phyloP scores from a whole-genome alignment of 1,140 invertebrate species.

The Drosophila nannoptera region DNA sequence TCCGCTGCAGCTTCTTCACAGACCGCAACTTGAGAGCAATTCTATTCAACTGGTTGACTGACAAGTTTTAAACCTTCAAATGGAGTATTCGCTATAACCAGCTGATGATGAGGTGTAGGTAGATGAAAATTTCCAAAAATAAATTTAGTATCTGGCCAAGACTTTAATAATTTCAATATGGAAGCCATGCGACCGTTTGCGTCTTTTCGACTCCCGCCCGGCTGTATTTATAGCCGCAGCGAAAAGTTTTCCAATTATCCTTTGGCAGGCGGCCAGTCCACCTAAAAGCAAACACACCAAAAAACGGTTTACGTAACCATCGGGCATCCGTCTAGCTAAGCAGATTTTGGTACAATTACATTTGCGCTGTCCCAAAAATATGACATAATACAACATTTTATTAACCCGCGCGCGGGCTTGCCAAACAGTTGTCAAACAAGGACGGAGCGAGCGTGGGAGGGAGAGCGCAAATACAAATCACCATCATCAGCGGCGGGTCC shows the following conservation, averaged over 20 bases:
- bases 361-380: conserved; percentile 52
- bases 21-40: too few relatives aligned
- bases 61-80: too few relatives aligned
- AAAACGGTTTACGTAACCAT: conserved; percentile 35
- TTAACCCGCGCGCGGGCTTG: conserved; percentile 66
- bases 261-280: conserved; percentile 21
- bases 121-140: too few relatives aligned
- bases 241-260: conserved; percentile 49
- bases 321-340: conserved; percentile 23
- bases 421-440: conserved; percentile 29
- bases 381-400: conserved; percentile 77
- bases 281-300: conserved; percentile 3
- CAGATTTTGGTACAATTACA: conserved; percentile 49
- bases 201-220: too few relatives aligned
- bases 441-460: conserved; percentile 7
- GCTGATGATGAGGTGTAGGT: too few relatives aligned
- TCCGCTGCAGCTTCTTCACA: too few relatives aligned
- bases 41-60: too few relatives aligned
- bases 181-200: too few relatives aligned
- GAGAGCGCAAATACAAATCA: conserved; percentile 48
- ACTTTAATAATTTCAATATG: background rate
- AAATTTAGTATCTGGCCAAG: too few relatives aligned
- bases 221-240: conserved; percentile 18
- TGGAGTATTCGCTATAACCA: too few relatives aligned
- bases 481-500: conserved; percentile 54